Evolutionary conservation across 2,888 invertebrate genomes (phyloP).

Genomic region (Drosophila quinaria): DNA sequence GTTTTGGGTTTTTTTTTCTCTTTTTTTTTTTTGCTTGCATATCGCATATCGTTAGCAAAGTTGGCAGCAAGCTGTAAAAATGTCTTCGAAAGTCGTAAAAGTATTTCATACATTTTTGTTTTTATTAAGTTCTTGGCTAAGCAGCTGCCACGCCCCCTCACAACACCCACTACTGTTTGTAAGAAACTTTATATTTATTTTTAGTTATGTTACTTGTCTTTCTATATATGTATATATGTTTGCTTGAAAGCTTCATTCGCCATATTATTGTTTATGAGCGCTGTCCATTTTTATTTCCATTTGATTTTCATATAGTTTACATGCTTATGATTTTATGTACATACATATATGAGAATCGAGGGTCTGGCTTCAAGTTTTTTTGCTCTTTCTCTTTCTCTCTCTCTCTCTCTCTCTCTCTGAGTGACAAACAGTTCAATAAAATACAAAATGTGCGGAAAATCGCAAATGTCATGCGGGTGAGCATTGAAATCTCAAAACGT

Average conservation of each 20-base stretch:
- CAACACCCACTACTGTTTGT: neutral
- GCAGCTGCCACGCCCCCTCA: slow-evolving; percentile 42
- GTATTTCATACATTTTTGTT: slow-evolving; percentile 80
- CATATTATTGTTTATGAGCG: slow-evolving; percentile 77
- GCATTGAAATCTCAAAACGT: slow-evolving; percentile 69
- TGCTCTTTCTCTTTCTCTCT: neutral
- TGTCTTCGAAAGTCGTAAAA: slow-evolving; percentile 82
- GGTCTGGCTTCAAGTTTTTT: slow-evolving; percentile 40
- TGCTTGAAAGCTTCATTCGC: slow-evolving; percentile 51
- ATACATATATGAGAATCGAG: slow-evolving; percentile 12
- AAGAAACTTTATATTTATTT: slow-evolving; percentile 29
- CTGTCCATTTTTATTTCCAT: slow-evolving; percentile 78
- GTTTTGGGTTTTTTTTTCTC: slow-evolving; percentile 5
- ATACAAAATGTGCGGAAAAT: slow-evolving; percentile 84
- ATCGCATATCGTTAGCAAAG: slow-evolving; percentile 81
- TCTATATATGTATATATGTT: slow-evolving; percentile 6
- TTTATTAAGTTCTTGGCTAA: slow-evolving; percentile 72
- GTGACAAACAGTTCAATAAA: slow-evolving; percentile 83
- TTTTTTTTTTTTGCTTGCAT: slow-evolving; percentile 53
- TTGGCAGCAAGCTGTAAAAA: slow-evolving; percentile 79
- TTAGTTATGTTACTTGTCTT: slow-evolving; percentile 51
- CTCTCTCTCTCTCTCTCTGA: too few species aligned
- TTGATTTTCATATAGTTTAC: slow-evolving; percentile 80
- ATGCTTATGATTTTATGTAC: slow-evolving; percentile 61
- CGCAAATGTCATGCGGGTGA: slow-evolving; percentile 74